Conservation (phyloP, 2,113 vertebrate species). For the Pan paniscus region DNA sequence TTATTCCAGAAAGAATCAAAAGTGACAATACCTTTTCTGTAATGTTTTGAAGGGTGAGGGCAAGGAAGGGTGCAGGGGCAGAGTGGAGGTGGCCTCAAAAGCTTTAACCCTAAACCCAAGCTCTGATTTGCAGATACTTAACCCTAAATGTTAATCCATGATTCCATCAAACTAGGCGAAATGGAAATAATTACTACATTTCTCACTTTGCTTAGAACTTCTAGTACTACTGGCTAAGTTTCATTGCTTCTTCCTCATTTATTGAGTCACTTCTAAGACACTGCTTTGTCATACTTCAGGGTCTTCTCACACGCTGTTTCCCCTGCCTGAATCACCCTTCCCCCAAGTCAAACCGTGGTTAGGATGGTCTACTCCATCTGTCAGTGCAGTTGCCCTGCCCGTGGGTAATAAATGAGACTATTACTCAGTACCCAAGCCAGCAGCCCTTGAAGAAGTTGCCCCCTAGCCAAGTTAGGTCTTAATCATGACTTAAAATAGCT, state of each 20-base stretch:
- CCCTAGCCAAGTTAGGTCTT: neutral
- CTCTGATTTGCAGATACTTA: neutral
- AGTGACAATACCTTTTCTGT: neutral
- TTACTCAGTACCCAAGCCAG: neutral
- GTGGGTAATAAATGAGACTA: neutral
- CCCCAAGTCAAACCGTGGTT: neutral
- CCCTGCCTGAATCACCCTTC: neutral
- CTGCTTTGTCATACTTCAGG: neutral
- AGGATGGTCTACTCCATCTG: neutral
- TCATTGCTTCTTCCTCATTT: neutral
- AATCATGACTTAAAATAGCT: neutral
- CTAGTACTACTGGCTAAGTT: neutral
- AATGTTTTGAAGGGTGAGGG: neutral
- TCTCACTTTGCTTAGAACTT: neutral
- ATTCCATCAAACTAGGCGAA: neutral
- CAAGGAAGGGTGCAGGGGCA: neutral
- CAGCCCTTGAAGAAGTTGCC: neutral
- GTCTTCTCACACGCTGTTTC: neutral
- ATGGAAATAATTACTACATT: neutral
- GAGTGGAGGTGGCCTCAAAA: neutral
- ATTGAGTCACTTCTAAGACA: neutral
- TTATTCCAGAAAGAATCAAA: neutral
- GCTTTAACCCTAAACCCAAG: neutral
- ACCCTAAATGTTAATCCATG: neutral
- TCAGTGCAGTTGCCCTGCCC: neutral